Evolutionary conservation across 2,797 vertebrate genomes (phyloP), one percentile per base, ranked within the genome.

Genomic region (Rhabdomys pumilio): DNA sequence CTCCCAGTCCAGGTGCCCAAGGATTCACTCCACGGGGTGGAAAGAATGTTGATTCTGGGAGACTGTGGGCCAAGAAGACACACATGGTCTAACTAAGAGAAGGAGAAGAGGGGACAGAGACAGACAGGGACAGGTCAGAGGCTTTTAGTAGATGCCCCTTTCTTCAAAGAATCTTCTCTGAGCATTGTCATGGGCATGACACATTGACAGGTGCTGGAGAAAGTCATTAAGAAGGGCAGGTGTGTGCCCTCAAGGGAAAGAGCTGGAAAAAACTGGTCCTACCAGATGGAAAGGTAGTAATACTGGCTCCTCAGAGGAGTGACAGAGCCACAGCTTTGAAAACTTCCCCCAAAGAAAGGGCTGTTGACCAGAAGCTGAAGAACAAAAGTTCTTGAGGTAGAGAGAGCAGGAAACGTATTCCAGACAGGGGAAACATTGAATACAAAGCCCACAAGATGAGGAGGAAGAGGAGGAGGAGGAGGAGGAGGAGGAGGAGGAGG

Each of bases 1-100:
- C 0, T 0, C 17, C 19, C 2, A 20, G 75, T 20, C n/a, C 31
- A 50, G 19, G 65, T 12, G 38, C 53, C 9, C 12, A 63, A 63
- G 34, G 47, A 7, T 34, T 55, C 0, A 8, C 15, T 7, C 6
- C 6, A 29, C 34, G 55, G 4, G 6, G 55, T 75, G 31, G 38
- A 22, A 59, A 31, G 1, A 8, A 73, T 1, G 29, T 86, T 65
- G 0, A 6, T 34, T 72, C 79, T 61, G 55, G 65, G 87, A 82
- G 55, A 31, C 2, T 15, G 31, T 69, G 47, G 14, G 13, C 88
- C 26, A 17, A 26, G 81, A 47, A 59, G 55, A 8, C 12, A 22
- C 12, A 19, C 41, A 59, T 12, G 12, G 34, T 22, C 31, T 47
- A 13, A 8, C 63, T 17, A 14, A 67, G 17, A 89, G 2, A 1